Conservation (phyloP, 2,797 vertebrate genomes). For the Halcyon chelicuti region DNA sequence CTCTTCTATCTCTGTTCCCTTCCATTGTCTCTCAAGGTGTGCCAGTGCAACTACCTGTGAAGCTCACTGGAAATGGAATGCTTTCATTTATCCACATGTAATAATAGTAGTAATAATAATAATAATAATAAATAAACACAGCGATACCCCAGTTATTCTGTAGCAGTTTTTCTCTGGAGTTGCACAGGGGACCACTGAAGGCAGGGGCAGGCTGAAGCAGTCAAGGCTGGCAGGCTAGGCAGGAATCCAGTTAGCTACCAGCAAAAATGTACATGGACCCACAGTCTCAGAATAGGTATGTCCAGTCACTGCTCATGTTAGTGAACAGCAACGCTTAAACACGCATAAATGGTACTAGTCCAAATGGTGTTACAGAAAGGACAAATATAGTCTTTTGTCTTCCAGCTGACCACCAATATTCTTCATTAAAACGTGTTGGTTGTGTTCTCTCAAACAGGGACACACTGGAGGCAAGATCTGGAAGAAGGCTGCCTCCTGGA, state of each 20-base stretch:
- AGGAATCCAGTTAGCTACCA: not conserved
- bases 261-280: not conserved
- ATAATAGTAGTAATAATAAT: not conserved
- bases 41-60: not conserved
- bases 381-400: not conserved
- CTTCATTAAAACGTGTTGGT: not conserved
- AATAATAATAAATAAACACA: no score
- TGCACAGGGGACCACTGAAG: not conserved
- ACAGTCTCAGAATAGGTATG: not conserved
- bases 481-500: conserved; percentile 31
- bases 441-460: conserved; percentile 6
- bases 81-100: not conserved
- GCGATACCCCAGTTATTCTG: not conserved
- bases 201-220: not conserved
- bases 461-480: not conserved
- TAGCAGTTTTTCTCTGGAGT: not conserved
- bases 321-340: not conserved
- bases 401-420: not conserved
- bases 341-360: not conserved
- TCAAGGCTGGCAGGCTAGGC: not conserved
- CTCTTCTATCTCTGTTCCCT: not conserved
- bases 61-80: not conserved
- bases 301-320: not conserved
- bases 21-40: not conserved
- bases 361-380: not conserved